Percentiles rank a stretch among this genome's conserved stretches.
Conservation (phyloP, 2,888 invertebrate genomes). For the Lithophane socia region DNA sequence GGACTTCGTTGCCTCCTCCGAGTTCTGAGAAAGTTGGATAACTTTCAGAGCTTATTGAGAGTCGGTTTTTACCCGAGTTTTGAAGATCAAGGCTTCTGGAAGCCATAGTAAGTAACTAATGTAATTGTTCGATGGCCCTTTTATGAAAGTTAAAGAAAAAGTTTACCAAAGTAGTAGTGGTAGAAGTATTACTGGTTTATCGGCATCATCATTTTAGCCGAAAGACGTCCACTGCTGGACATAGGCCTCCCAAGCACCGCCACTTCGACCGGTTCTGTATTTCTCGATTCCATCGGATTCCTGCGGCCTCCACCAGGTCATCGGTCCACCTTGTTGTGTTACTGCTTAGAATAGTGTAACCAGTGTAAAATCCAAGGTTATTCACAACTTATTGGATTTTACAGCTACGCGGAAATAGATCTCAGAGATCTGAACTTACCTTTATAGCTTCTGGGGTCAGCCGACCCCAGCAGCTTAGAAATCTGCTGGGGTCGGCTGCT, state of each 20-base stretch:
- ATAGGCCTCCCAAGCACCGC: too few relatives aligned
- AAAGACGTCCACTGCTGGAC: neutral
- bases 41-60: neutral
- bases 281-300: too few relatives aligned
- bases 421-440: neutral
- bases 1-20: neutral
- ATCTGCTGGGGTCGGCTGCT: too few relatives aligned
- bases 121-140: neutral
- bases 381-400: neutral
- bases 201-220: neutral
- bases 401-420: neutral
- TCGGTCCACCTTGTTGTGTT: neutral
- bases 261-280: too few relatives aligned
- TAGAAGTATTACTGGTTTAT: neutral
- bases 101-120: neutral
- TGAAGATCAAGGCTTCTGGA: neutral
- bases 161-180: too few relatives aligned
- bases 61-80: neutral
- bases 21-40: neutral
- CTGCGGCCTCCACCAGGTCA: too few relatives aligned
- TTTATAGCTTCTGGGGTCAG: too few relatives aligned
- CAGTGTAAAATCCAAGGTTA: too few relatives aligned
- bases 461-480: too few relatives aligned
- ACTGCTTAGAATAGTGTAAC: neutral
- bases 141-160: too few relatives aligned